Evolutionary conservation across 2,113 vertebrate species (phyloP), one percentile per base, ranked within the genome.

Genomic region (Numenius arquata): DNA sequence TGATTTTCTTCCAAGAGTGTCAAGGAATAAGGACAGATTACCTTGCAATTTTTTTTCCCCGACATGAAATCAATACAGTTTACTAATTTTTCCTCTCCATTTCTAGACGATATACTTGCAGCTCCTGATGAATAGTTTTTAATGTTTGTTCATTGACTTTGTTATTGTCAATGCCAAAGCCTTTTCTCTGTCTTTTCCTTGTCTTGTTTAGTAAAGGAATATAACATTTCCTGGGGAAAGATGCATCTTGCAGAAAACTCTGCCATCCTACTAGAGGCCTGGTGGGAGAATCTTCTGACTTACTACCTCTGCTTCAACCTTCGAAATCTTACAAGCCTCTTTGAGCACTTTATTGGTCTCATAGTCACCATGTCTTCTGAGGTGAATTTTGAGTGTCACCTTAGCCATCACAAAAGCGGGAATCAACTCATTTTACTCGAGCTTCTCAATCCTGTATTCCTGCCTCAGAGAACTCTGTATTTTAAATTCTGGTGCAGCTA

Each of bases 221-320:
- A 20, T 94, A 90, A 23, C 88, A 67, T 91, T 93, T 93, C 82
- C 85, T 93, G 95, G 85, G 93, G 89, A 90, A 70, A 85, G 89
- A 76, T 82, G 89, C 36, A 73, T 93, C 88, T 85, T 27, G 0
- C 90, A 91, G 88, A 86, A 88, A 85, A 82, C 74, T 93, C 75
- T 94, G 84, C 87, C 84, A 82, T 95, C 40, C 80, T 94, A 19
- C 89, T 84, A 81, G 81, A 85, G 89, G 73, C 87, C 84, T 95
- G 87, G 84, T 87, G 95, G 95, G 93, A 95, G 68, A 95, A 92
- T 72, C 93, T 93, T 90, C 89, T 93, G 91, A 59, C 72, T 96
- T 92, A 6, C 25, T n/a, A 80, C 41, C 47, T 90, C 72, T 96
- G 36, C 90, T 92, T 93, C 94, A 90, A 14, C 83, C 73, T 43